Conservation (phyloP, 2,113 vertebrate genomes). For the Dunckerocampus dactyliophorus region DNA sequence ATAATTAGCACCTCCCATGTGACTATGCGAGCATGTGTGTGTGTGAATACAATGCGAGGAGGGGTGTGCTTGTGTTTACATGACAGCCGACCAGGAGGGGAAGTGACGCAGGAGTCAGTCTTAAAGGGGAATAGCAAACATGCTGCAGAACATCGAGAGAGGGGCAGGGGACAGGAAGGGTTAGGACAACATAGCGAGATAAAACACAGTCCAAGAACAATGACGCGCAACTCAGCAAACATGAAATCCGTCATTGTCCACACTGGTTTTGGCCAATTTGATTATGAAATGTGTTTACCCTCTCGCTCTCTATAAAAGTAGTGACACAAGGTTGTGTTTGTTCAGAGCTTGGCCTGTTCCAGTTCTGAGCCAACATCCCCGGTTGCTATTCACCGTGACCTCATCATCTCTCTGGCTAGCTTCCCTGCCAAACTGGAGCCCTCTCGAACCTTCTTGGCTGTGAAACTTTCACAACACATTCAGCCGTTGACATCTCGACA, state of each 20-base stretch:
- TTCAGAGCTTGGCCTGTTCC: slow-evolving; percentile 29
- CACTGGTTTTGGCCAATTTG: slow-evolving; percentile 26
- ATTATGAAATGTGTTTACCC: slow-evolving; percentile 56
- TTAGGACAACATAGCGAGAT: slow-evolving; percentile 32
- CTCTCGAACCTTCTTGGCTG: slow-evolving; percentile 26
- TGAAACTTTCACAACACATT: slow-evolving; percentile 35
- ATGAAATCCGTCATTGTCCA: slow-evolving; percentile 31
- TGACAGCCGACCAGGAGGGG: slow-evolving; percentile 50
- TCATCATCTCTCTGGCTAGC: slow-evolving; percentile 27
- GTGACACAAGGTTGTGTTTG: slow-evolving; percentile 49
- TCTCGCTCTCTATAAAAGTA: slow-evolving; percentile 39
- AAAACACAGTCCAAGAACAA: slow-evolving; percentile 29
- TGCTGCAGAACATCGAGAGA: slow-evolving; percentile 14
- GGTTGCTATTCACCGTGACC: slow-evolving; percentile 30
- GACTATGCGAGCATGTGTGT: slow-evolving; percentile 35
- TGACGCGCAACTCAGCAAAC: slow-evolving; percentile 10
- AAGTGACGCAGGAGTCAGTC: slow-evolving; percentile 66
- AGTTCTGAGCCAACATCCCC: slow-evolving; percentile 22
- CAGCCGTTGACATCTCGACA: slow-evolving; percentile 33
- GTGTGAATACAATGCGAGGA: slow-evolving; percentile 31
- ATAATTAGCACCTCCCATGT: slow-evolving; percentile 57
- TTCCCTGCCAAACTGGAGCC: slow-evolving; percentile 6
- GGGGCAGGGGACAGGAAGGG: slow-evolving; percentile 6
- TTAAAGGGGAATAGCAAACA: not conserved
- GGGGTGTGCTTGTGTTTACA: slow-evolving; percentile 66